Conservation (phyloP, 2,113 vertebrate species). For the Oreamnos americanus region DNA sequence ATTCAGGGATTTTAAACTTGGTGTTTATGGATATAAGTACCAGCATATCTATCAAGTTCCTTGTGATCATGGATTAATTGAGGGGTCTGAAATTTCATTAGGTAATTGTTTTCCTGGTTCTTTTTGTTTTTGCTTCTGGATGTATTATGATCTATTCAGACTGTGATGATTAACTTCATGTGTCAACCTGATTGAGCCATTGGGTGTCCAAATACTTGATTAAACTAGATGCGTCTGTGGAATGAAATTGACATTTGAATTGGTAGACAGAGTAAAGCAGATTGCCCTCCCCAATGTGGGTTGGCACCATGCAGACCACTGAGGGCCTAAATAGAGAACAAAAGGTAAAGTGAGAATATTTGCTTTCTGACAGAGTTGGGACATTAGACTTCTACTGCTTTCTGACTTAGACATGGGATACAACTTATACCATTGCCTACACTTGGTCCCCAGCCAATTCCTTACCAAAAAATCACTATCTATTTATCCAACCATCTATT, state of each 20-base stretch:
- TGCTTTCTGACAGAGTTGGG: not conserved
- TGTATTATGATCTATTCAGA: not conserved
- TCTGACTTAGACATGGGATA: not conserved
- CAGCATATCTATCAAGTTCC: not conserved
- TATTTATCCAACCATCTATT: not conserved
- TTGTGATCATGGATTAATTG: not conserved
- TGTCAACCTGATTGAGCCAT: not conserved
- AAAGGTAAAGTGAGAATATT: not conserved
- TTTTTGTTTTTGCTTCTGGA: not conserved
- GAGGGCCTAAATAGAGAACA: not conserved
- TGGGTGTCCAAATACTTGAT: not conserved
- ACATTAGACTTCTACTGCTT: not conserved
- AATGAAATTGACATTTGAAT: constrained; percentile 2
- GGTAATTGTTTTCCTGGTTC: not conserved
- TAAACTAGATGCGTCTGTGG: not conserved
- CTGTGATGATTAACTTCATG: not conserved
- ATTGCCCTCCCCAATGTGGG: not conserved
- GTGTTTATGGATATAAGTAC: not conserved
- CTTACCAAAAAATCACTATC: not conserved
- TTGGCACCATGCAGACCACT: not conserved
- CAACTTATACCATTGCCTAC: not conserved
- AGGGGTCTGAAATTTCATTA: not conserved
- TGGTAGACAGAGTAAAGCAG: not conserved
- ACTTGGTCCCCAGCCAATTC: not conserved
- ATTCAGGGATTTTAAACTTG: not conserved